Base-by-base conservation (phyloP, 2,888 invertebrate genomes). In the Aradus depressus region DNA sequence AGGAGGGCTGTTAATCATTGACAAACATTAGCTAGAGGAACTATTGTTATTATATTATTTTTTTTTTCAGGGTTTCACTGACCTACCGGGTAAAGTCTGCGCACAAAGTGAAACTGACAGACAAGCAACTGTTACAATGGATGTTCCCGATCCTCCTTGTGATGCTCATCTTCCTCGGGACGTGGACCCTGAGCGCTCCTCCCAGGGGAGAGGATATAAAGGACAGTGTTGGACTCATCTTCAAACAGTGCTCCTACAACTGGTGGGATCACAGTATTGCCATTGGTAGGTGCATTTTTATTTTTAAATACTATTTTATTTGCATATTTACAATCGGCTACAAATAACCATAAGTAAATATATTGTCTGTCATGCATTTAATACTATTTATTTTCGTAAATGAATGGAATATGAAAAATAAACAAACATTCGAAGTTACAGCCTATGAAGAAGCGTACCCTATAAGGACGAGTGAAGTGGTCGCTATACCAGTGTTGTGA, bases 221-320 rank as follows among this genome's bases (percentile, higher is more conserved):
- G 52, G 86, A 87, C 65, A 78, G 80, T 60, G 72, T 74, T 60
- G 82, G 81, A 47, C 72, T 91, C 55, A 83, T 84, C 66, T 92
- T 91, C 70, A 86, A 84, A 64, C 87, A 89, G 64, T 93, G 93
- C 69, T 78, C 81, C 26, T 88, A 85, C 68, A 89, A 89, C 64
- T 91, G 90, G 87, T 93, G 92, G 91, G 89, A 89, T 74, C 91
- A 91, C 68, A 88, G 87, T 66, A 74, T 90, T 66, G 87, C 88
- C 39, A 87, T 89, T 65, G 89, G 91, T 80, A 63, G n/a, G n/a
- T n/a, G n/a, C n/a, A n/a, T n/a, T n/a, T n/a, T n/a, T n/a, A n/a
- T n/a, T n/a, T n/a, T n/a, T n/a, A n/a, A n/a, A n/a, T n/a, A n/a
- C n/a, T n/a, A n/a, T n/a, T n/a, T n/a, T n/a, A n/a, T n/a, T n/a